Conservation (phyloP, 2,797 vertebrate genomes). For the Morelia viridis region DNA sequence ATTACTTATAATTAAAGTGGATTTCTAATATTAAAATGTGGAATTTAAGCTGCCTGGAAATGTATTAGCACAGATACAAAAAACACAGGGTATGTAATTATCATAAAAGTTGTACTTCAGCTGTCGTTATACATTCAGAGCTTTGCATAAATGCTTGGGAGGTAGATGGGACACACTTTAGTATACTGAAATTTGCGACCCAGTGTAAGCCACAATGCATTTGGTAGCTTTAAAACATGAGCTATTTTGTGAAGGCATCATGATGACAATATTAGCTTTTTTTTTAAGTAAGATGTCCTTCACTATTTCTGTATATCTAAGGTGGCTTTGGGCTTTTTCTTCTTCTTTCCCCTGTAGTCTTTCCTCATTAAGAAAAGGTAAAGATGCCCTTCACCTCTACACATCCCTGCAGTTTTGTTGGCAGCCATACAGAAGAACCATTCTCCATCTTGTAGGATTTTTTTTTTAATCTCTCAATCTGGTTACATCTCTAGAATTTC, state of each 20-base stretch:
- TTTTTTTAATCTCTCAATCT: not conserved
- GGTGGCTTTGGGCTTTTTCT: too few species aligned
- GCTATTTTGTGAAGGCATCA: constrained; percentile 47
- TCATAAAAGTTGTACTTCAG: constrained; percentile 55
- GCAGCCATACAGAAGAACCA: not conserved
- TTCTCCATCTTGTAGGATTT: not conserved
- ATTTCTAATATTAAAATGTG: constrained; percentile 78
- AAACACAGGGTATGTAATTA: constrained; percentile 56
- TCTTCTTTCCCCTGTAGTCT: not conserved
- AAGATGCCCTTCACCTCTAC: not conserved
- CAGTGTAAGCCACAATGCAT: constrained; percentile 61
- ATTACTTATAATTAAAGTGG: constrained; percentile 81
- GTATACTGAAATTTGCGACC: constrained; percentile 46
- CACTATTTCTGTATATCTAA: not conserved
- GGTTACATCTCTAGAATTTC: not conserved
- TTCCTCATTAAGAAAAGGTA: not conserved
- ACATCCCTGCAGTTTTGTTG: not conserved
- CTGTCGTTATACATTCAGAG: constrained; percentile 45
- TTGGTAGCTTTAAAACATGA: constrained; percentile 14
- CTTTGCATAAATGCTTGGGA: constrained; percentile 60
- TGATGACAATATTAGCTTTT: constrained; percentile 45
- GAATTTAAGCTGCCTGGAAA: constrained; percentile 64
- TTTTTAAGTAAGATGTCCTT: not conserved
- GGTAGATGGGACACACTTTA: constrained; percentile 37
- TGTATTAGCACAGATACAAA: constrained; percentile 64